phyloP scores from a whole-genome alignment of 2,797 vertebrate genomes.

The Danio jaintianensis region DNA sequence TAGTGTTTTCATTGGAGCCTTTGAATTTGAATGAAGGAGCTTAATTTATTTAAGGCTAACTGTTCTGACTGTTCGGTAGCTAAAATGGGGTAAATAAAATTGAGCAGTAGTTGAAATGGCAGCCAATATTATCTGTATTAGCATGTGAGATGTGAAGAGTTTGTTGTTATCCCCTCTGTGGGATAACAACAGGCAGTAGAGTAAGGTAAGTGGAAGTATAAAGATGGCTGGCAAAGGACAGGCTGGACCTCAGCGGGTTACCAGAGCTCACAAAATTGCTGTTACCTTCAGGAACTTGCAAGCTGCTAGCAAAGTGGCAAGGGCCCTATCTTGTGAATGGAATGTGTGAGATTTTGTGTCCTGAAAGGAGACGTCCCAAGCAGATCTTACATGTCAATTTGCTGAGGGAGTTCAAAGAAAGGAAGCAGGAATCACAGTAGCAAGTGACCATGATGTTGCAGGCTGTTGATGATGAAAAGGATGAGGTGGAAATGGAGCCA shows the following conservation, averaged over 20 bases:
- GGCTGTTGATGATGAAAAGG: not conserved
- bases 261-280: not conserved
- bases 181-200: no score
- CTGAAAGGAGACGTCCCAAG: not conserved
- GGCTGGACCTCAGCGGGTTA: not conserved
- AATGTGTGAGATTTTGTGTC: not conserved
- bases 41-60: no score
- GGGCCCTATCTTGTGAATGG: not conserved
- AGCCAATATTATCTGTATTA: no score
- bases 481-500: not conserved
- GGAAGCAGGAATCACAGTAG: not conserved
- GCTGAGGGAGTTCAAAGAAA: not conserved
- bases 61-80: no score
- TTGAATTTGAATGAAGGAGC: no score
- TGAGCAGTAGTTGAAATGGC: no score
- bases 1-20: no score
- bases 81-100: no score
- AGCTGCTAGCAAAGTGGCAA: not conserved
- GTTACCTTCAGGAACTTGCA: not conserved
- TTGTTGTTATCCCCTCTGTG: no score
- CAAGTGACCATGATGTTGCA: not conserved
- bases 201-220: no score
- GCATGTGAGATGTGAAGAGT: no score
- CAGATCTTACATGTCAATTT: not conserved
- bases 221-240: not conserved